Conservation (phyloP, 2,888 invertebrate species). For the Pinctada fucata region DNA sequence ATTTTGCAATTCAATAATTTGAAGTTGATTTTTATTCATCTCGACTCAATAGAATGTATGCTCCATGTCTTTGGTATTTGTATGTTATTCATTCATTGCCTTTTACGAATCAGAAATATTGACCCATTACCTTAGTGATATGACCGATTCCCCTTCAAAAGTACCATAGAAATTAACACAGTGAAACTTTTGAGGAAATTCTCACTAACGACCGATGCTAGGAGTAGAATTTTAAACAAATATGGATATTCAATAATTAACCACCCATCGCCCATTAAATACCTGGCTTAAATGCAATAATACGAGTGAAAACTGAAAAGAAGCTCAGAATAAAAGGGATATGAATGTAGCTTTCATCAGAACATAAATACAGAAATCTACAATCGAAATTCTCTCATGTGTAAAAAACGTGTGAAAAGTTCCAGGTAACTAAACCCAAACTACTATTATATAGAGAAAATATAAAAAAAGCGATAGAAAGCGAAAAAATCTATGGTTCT, state of each 20-base stretch:
- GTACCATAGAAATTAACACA: no score
- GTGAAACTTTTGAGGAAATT: no score
- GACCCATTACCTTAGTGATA: not conserved
- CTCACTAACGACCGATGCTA: no score
- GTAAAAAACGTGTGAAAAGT: slow-evolving; percentile 16
- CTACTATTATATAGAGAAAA: no score
- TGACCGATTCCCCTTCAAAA: not conserved
- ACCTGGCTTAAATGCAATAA: no score
- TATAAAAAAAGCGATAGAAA: not conserved
- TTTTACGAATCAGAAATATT: not conserved
- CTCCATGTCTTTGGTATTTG: not conserved
- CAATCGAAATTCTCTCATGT: slow-evolving; percentile 19
- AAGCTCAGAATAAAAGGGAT: no score
- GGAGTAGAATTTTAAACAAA: not conserved
- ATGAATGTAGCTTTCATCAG: not conserved
- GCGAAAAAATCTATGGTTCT: not conserved
- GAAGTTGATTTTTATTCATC: not conserved
- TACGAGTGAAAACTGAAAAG: no score
- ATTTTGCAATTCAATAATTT: no score
- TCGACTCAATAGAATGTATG: not conserved
- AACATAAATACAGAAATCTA: slow-evolving; percentile 11
- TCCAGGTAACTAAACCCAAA: slow-evolving; percentile 2
- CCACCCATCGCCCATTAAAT: not conserved
- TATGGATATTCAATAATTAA: slow-evolving; percentile 26
- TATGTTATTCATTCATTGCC: not conserved